Evolutionary conservation across 2,797 vertebrate species (phyloP).

Genomic region (Gymnopithys bicolor): DNA sequence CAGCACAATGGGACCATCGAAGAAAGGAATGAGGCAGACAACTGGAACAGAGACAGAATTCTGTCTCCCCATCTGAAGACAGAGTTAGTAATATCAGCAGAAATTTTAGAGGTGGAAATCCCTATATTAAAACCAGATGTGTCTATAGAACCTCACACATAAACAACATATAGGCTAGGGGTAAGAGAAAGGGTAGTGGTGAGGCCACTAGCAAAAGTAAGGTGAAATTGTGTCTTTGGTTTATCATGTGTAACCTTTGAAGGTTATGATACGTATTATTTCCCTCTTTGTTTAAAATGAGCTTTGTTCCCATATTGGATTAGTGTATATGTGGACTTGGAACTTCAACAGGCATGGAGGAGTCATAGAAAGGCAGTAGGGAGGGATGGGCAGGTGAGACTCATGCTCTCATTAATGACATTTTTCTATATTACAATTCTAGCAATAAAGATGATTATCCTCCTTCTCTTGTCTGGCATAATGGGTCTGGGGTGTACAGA

Average conservation of each 20-base stretch:
- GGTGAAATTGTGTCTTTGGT: background rate
- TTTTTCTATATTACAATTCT: constrained; percentile 3
- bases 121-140: background rate
- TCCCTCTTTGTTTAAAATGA: background rate
- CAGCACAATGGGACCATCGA: background rate
- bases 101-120: background rate
- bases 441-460: background rate
- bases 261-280: background rate
- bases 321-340: background rate
- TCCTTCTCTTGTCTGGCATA: background rate
- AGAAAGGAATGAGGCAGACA: background rate
- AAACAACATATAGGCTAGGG: background rate
- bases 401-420: background rate
- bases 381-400: background rate
- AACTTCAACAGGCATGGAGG: background rate
- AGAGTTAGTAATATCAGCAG: background rate
- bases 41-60: background rate
- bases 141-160: background rate
- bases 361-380: background rate
- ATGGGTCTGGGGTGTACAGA: background rate
- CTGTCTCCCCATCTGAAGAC: background rate
- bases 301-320: background rate
- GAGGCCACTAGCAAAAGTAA: background rate
- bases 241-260: background rate
- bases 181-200: background rate